Evolutionary conservation across 2,888 invertebrate species (phyloP), one percentile per base, ranked within the genome.

Genomic region (Watsonalla cultraria): DNA sequence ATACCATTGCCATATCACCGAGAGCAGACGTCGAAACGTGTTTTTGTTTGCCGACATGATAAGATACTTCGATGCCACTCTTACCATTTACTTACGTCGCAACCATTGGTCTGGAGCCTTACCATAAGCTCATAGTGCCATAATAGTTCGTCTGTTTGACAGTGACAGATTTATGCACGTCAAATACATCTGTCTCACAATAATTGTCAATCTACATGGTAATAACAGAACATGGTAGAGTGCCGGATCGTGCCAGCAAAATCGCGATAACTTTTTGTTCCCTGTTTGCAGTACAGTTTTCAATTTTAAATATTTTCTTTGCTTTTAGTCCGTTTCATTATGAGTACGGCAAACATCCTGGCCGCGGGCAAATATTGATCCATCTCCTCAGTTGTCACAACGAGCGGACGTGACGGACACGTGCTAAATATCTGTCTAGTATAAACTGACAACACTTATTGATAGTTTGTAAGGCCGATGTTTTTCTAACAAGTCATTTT

Each of bases 271-370:
- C 58, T 74, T 76, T 75, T 81, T 81, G 66, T 76, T 57, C 59
- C 54, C 52, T 71, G 70, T 79, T 74, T 79, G 68, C 69, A 65
- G 72, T 70, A 69, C 78, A 70, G 67, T 70, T 71, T 74, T 72
- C 64, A 67, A 72, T 76, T 78, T 73, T 71, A 79, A 82, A 84
- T 83, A 82, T 87, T 86, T 81, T 76, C 78, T 82, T 78, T 76
- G 74, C 81, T 86, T 84, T 88, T 85, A 86, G 84, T 70, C 68
- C 68, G 77, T 74, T 73, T 71, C 75, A 79, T 80, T 82, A 83
- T 82, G 71, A 72, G 76, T 66, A 70, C 64, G 59, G 76, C 82
- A 89, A 90, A 90, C 90, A 90, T 90, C 90, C 90, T 89, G 89
- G 70, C 77, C 66, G 57, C 60, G 57, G 67, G 66, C 83, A 88